Percentiles rank a stretch among this genome's conserved stretches.
These are phyloP conservation scores for Drosophila leontia DNA, from an alignment of 1,140 invertebrate species.

Conservation along the genomic window DNA sequence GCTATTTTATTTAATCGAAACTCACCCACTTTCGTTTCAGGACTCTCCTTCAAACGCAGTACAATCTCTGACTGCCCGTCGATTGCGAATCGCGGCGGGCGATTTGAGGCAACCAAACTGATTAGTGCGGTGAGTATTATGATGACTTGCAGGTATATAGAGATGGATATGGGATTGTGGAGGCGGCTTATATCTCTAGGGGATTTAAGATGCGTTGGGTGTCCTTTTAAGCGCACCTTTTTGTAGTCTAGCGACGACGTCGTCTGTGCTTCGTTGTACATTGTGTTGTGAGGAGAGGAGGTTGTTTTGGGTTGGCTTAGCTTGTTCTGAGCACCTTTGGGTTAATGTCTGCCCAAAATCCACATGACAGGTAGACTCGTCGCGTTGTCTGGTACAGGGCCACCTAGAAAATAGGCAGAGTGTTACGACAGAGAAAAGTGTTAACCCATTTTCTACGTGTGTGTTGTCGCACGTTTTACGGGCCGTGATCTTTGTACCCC, in stretches of 20 bases:
- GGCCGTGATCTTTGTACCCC: slow-evolving; percentile 72
- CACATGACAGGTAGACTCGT: slow-evolving; percentile 53
- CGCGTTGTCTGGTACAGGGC: slow-evolving; percentile 9
- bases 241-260: slow-evolving; percentile 53
- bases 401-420: slow-evolving; percentile 72
- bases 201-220: not conserved
- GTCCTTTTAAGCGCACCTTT: slow-evolving; percentile 78
- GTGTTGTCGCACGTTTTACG: slow-evolving; percentile 53
- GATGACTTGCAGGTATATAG: slow-evolving; percentile 29
- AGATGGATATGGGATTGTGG: not conserved
- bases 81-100: slow-evolving; percentile 92
- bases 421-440: slow-evolving; percentile 61
- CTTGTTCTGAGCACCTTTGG: slow-evolving; percentile 23
- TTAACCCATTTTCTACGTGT: slow-evolving; percentile 69
- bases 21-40: slow-evolving; percentile 94
- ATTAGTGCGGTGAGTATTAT: slow-evolving; percentile 55
- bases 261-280: slow-evolving; percentile 59
- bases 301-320: not conserved
- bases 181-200: slow-evolving; percentile 23
- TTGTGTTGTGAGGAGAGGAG: slow-evolving; percentile 33
- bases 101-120: slow-evolving; percentile 86
- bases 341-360: slow-evolving; percentile 28
- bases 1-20: not conserved
- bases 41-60: slow-evolving; percentile 93
- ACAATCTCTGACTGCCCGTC: slow-evolving; percentile 96